These are phyloP conservation scores for Thaumetopoea pityocampa DNA, from an alignment of 1,140 invertebrate genomes.

Conservation along the genomic window DNA sequence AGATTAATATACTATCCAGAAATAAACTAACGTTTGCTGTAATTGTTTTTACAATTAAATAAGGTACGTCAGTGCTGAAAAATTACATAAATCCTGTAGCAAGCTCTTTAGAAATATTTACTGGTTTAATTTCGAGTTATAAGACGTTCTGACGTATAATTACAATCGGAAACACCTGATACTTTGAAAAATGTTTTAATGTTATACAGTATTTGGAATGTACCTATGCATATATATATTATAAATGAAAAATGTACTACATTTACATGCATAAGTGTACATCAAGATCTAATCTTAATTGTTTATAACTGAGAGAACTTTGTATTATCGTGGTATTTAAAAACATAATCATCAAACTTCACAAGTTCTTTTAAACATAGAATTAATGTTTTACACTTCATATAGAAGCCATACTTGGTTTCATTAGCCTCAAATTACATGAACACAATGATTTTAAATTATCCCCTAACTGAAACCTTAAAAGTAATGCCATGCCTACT, in stretches of 20 bases:
- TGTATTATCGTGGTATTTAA: too few species aligned
- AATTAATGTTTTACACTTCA: slow-evolving; percentile 34
- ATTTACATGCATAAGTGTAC: too few species aligned
- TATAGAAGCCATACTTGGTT: slow-evolving; percentile 38
- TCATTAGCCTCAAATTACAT: slow-evolving; percentile 33
- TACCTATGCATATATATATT: too few species aligned
- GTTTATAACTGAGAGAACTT: too few species aligned
- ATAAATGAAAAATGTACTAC: too few species aligned
- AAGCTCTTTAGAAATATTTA: slow-evolving; percentile 1
- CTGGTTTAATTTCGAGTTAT: background rate
- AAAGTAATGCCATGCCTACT: too few species aligned
- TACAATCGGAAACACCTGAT: too few species aligned
- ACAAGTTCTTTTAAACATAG: slow-evolving; percentile 19
- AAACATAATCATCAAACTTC: slow-evolving; percentile 12
- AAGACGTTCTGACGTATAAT: background rate
- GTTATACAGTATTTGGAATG: background rate
- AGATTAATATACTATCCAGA: background rate
- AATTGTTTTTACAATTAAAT: background rate
- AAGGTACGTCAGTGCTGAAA: background rate
- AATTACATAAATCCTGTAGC: slow-evolving; percentile 11
- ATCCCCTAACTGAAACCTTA: background rate
- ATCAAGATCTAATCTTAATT: too few species aligned
- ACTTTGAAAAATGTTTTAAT: background rate
- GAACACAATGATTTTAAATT: slow-evolving; percentile 16
- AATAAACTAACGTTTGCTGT: background rate